A percentile compares a stretch with the other conserved stretches of the same genome.
These are phyloP conservation scores for Enteromius mattozi DNA, from an alignment of 2,797 vertebrate species.

Conservation along the genomic window DNA sequence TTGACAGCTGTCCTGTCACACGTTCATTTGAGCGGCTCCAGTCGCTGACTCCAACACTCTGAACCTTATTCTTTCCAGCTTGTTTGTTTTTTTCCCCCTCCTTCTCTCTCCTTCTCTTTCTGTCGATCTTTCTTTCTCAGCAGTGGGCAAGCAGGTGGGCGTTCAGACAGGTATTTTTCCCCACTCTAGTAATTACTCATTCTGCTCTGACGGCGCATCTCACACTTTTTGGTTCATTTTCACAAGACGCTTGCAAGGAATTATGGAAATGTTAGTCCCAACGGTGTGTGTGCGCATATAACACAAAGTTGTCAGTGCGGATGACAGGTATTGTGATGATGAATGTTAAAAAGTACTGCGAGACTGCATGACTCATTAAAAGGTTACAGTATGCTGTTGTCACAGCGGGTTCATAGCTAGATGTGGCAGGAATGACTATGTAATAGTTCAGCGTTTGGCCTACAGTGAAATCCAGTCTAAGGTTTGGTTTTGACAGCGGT, in stretches of 20 bases:
- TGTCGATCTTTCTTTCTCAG: background rate
- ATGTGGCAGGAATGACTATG: background rate
- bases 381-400: constrained; percentile 24
- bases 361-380: constrained; percentile 5
- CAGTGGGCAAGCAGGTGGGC: constrained; percentile 22
- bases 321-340: constrained; percentile 23
- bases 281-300: background rate
- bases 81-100: background rate
- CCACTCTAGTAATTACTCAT: constrained; percentile 35
- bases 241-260: constrained; percentile 1
- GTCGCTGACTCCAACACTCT: constrained; percentile 34
- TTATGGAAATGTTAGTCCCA: constrained; percentile 15
- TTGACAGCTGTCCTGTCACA: constrained; percentile 48
- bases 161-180: constrained; percentile 28
- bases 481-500: background rate
- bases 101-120: background rate
- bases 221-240: constrained; percentile 24
- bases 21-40: constrained; percentile 35
- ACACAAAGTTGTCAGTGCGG: background rate
- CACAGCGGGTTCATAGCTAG: background rate
- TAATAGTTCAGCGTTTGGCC: background rate
- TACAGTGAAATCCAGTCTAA: background rate
- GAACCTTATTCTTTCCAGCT: constrained; percentile 10
- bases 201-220: constrained; percentile 17
- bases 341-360: constrained; percentile 23